A percentile compares a stretch with the other conserved stretches of the same genome.
phyloP scores from a whole-genome alignment of 2,888 invertebrate species.

The Caenorhabditis sp. region DNA sequence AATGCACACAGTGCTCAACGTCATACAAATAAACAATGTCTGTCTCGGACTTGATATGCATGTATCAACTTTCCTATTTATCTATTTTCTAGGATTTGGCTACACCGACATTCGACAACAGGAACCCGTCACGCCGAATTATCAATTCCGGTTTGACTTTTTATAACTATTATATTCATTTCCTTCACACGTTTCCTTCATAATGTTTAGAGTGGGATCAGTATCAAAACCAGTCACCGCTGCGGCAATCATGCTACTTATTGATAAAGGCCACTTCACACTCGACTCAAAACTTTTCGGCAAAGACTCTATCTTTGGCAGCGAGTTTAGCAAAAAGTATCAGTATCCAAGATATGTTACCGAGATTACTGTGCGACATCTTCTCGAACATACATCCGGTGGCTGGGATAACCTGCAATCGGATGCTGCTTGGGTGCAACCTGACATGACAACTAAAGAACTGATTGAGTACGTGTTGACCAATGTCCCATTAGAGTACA shows the following conservation, averaged over 20 bases:
- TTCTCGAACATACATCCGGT: conserved; percentile 81
- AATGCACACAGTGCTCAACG: conserved; percentile 16
- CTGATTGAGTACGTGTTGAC: conserved; percentile 74
- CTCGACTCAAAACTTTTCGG: conserved; percentile 80
- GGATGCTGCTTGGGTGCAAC: conserved; percentile 82
- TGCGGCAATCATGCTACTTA: conserved; percentile 78
- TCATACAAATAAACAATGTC: conserved; percentile 42
- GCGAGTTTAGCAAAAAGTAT: conserved; percentile 75
- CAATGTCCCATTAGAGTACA: conserved; percentile 73
- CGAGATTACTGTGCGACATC: conserved; percentile 79
- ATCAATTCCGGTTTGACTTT: conserved; percentile 75
- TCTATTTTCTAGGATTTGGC: conserved; percentile 78
- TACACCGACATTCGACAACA: conserved; percentile 78
- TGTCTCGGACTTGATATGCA: conserved; percentile 4
- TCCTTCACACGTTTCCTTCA: neutral
- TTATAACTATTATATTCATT: neutral
- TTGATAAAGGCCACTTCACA: conserved; percentile 76
- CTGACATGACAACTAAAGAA: conserved; percentile 73
- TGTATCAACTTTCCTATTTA: no score
- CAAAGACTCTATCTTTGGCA: conserved; percentile 75
- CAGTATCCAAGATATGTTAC: conserved; percentile 78
- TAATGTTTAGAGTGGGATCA: conserved; percentile 76
- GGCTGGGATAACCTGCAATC: conserved; percentile 81
- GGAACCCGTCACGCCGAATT: conserved; percentile 79
- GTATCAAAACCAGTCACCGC: conserved; percentile 83